These are phyloP conservation scores for Caretta caretta DNA, from an alignment of 2,113 vertebrate genomes.

Conservation along the genomic window DNA sequence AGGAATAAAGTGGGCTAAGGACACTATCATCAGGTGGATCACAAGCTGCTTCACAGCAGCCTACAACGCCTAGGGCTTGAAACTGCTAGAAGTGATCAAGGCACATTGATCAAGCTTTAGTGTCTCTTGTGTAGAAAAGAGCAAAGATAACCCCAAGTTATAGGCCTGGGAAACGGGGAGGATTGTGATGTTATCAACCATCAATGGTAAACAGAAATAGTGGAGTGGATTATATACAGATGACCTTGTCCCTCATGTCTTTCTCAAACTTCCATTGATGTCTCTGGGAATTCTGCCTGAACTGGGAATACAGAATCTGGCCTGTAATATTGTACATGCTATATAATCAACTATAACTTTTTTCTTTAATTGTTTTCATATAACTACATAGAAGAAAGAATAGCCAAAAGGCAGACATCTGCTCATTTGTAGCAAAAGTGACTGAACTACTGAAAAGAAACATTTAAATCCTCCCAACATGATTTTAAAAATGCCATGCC, in stretches of 20 bases:
- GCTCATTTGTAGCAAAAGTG: conserved; percentile 39
- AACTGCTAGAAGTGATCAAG: neutral
- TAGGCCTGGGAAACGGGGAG: neutral
- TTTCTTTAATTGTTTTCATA: conserved; percentile 69
- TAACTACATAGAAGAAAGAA: conserved; percentile 20
- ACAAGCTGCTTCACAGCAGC: neutral
- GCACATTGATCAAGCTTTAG: neutral
- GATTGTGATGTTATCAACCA: neutral
- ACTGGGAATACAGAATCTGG: neutral
- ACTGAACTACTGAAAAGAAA: conserved; percentile 31
- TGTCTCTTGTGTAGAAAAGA: neutral
- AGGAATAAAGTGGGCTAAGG: neutral
- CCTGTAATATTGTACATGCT: neutral
- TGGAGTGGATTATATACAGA: neutral
- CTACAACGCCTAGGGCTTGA: neutral
- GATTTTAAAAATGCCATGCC: conserved; percentile 33
- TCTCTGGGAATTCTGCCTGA: neutral
- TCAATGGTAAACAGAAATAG: neutral
- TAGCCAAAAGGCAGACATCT: conserved; percentile 66
- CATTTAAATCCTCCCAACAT: conserved; percentile 47
- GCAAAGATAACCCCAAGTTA: neutral
- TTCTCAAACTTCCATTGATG: neutral
- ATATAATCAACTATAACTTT: conserved; percentile 24
- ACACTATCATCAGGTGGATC: neutral
- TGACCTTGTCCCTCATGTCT: neutral